phyloP scores from a whole-genome alignment of 2,113 vertebrate genomes.

The Gulo gulo region DNA sequence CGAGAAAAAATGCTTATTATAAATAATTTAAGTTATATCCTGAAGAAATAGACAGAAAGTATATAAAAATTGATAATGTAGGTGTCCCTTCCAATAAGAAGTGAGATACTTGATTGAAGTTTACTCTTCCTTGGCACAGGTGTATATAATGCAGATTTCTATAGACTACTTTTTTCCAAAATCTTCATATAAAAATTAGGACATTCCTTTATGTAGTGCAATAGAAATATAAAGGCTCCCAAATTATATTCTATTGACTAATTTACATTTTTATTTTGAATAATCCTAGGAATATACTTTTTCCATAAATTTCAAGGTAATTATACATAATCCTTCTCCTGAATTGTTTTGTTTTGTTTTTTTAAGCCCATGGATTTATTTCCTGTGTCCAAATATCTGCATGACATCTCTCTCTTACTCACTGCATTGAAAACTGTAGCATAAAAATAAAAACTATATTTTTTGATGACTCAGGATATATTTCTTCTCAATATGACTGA shows the following conservation, averaged over 20 bases:
- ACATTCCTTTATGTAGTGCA: neutral
- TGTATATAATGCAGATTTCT: neutral
- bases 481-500: neutral
- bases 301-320: neutral
- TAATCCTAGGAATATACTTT: neutral
- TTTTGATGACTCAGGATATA: neutral
- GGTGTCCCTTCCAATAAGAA: neutral
- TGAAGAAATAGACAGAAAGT: neutral
- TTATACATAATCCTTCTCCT: neutral
- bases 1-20: neutral
- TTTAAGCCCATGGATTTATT: neutral
- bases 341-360: neutral
- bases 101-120: neutral
- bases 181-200: neutral
- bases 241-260: neutral
- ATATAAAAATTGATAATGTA: neutral
- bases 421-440: neutral
- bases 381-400: neutral
- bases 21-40: slow-evolving; percentile 19
- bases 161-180: neutral
- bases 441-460: neutral
- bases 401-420: neutral
- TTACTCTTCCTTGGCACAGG: neutral
- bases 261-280: neutral
- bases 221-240: neutral